Percentiles rank a stretch among this genome's conserved stretches.
These are phyloP conservation scores for Pseudococcus viburni DNA, from an alignment of 2,888 invertebrate species.

Conservation along the genomic window DNA sequence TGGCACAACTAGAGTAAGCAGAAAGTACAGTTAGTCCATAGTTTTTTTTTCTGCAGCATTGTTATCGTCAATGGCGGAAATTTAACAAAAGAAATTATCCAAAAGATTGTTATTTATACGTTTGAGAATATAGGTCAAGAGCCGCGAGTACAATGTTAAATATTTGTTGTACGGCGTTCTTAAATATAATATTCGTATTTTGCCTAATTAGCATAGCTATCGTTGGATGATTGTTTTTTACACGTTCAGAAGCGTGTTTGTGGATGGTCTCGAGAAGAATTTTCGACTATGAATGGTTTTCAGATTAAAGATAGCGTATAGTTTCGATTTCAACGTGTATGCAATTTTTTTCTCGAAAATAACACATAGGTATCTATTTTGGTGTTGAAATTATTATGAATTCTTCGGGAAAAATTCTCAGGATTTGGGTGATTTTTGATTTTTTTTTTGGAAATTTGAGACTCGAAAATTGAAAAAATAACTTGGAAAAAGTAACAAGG, in stretches of 20 bases:
- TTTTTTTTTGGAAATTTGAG: too few species aligned
- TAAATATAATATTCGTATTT: conserved; percentile 2
- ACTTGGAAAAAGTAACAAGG: too few species aligned
- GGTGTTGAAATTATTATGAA: too few species aligned
- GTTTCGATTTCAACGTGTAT: too few species aligned
- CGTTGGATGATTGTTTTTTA: neutral
- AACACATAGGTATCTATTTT: too few species aligned
- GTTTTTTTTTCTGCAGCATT: conserved; percentile 16
- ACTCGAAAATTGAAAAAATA: too few species aligned
- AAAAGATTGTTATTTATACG: conserved; percentile 6
- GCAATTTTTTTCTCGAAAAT: too few species aligned
- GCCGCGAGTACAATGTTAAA: conserved; percentile 7
- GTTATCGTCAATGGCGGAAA: conserved; percentile 23
- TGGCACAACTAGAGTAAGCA: neutral
- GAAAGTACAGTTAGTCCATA: neutral
- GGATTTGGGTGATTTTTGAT: too few species aligned
- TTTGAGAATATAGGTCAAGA: conserved; percentile 12
- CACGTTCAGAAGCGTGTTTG: neutral
- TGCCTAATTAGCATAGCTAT: conserved; percentile 18
- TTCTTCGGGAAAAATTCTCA: too few species aligned
- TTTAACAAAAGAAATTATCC: conserved; percentile 39
- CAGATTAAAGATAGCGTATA: too few species aligned
- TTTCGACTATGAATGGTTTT: neutral
- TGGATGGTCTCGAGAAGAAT: neutral
- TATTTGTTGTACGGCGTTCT: neutral